Conservation (phyloP, 2,888 invertebrate species). For the Macrophya annulata region DNA sequence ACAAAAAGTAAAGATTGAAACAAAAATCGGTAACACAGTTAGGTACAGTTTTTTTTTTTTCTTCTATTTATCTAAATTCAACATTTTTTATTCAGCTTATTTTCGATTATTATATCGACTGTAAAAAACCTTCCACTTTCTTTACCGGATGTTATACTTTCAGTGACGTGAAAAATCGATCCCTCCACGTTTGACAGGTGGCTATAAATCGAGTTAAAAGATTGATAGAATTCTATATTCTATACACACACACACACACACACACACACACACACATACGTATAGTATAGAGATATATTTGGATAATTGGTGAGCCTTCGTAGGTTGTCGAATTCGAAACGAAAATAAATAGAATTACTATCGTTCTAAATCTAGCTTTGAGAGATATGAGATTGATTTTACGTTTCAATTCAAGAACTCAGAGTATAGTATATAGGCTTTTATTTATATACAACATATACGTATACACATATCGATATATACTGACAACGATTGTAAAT, state of each 20-base stretch:
- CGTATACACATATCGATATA: too few relatives aligned
- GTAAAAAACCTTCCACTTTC: not conserved
- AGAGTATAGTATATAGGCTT: too few relatives aligned
- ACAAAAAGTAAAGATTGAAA: constrained; percentile 56
- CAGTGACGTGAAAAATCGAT: constrained; percentile 11
- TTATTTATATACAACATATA: not conserved
- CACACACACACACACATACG: too few relatives aligned
- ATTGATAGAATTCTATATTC: not conserved
- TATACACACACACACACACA: not conserved
- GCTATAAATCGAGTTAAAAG: constrained; percentile 37
- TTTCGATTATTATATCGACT: not conserved
- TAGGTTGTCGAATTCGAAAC: not conserved
- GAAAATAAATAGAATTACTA: not conserved
- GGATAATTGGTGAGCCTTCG: not conserved
- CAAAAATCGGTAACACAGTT: not conserved
- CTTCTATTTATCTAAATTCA: not conserved
- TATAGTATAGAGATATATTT: too few relatives aligned
- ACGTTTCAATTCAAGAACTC: not conserved
- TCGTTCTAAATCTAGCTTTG: not conserved
- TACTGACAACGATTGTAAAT: constrained; percentile 8
- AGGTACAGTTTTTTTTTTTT: not conserved
- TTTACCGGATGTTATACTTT: not conserved
- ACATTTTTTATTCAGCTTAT: not conserved
- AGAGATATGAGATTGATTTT: not conserved
- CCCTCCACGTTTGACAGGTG: constrained; percentile 5